Evolutionary conservation across 2,888 invertebrate species (phyloP).

Genomic region (Sepioteuthis lessoniana): DNA sequence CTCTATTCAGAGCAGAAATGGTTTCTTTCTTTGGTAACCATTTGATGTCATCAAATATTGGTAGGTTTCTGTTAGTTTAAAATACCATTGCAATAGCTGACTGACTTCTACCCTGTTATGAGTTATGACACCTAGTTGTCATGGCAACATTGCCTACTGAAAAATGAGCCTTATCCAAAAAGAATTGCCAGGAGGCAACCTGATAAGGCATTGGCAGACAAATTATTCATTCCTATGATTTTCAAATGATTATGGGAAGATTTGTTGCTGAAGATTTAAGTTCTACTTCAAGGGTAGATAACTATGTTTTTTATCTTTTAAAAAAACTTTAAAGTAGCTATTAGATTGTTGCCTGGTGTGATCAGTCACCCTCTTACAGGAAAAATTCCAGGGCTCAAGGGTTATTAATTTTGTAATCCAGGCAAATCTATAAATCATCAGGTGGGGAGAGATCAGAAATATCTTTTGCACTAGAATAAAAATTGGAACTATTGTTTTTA

Average conservation of each 20-base stretch:
- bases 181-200: not conserved
- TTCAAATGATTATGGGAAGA: not conserved
- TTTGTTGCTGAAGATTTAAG: not conserved
- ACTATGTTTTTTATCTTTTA: not conserved
- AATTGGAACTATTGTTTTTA: too few species aligned
- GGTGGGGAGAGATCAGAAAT: too few species aligned
- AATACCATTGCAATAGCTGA: not conserved
- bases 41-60: not conserved
- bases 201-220: not conserved
- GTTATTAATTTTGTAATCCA: too few species aligned
- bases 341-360: too few species aligned
- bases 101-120: not conserved
- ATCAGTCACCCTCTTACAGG: too few species aligned
- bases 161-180: too few species aligned
- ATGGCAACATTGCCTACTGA: not conserved
- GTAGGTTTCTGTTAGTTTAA: not conserved
- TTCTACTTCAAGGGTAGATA: too few species aligned
- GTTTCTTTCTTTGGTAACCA: too few species aligned
- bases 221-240: not conserved
- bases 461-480: too few species aligned
- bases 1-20: too few species aligned
- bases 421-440: too few species aligned
- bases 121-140: not conserved
- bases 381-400: too few species aligned
- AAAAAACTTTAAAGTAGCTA: not conserved